These are phyloP conservation scores for Silurus asotus DNA, from an alignment of 2,113 vertebrate genomes.

Conservation along the genomic window DNA sequence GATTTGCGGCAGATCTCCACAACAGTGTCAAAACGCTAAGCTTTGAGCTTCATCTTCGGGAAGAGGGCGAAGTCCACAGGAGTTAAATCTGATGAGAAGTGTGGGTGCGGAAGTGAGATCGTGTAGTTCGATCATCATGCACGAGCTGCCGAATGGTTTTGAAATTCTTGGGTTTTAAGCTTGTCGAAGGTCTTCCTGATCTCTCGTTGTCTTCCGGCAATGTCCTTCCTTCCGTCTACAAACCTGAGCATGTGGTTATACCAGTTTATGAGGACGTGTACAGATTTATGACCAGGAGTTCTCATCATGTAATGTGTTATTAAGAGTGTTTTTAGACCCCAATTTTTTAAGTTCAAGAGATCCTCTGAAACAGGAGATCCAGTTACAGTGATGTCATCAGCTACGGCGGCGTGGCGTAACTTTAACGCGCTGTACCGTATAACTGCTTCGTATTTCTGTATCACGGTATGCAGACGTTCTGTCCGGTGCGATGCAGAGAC, in stretches of 20 bases:
- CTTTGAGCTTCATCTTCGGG: too few relatives aligned
- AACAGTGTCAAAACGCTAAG: too few relatives aligned
- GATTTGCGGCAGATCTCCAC: too few relatives aligned
- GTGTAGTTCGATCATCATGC: too few relatives aligned
- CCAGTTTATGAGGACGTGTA: background rate
- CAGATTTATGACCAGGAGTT: background rate
- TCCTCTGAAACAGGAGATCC: background rate
- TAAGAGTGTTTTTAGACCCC: background rate
- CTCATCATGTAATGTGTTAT: background rate
- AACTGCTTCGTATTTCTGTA: constrained; percentile 8
- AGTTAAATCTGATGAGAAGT: too few relatives aligned
- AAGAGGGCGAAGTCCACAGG: too few relatives aligned
- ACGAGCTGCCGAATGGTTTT: too few relatives aligned
- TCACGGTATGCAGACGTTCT: constrained; percentile 15
- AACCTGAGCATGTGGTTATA: background rate
- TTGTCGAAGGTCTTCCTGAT: too few relatives aligned
- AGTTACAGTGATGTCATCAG: constrained; percentile 3
- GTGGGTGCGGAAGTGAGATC: too few relatives aligned
- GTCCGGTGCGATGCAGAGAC: constrained; percentile 11
- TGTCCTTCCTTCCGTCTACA: too few relatives aligned
- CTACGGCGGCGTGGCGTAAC: background rate
- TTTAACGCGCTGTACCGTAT: background rate
- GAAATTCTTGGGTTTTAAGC: too few relatives aligned
- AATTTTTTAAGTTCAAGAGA: background rate
- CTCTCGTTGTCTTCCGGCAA: too few relatives aligned